Conservation (phyloP, 2,113 vertebrate genomes). For the Rostratula benghalensis region DNA sequence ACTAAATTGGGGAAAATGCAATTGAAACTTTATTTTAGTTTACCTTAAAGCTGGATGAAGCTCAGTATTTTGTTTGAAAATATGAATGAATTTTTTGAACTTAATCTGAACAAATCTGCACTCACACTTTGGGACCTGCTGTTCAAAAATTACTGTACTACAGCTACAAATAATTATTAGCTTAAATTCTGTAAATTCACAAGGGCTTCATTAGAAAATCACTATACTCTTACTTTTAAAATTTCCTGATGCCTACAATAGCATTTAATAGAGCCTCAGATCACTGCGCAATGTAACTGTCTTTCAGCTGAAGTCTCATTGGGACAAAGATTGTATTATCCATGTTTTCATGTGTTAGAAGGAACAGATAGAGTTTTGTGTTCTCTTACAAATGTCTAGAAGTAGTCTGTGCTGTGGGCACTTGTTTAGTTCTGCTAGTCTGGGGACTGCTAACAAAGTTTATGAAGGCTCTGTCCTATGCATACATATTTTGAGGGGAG, state of each 20-base stretch:
- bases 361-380: not conserved
- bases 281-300: not conserved
- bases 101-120: not conserved
- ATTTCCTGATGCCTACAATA: not conserved
- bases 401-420: not conserved
- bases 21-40: not conserved
- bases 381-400: not conserved
- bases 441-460: not conserved
- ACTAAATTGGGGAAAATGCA: not conserved
- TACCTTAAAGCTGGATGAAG: not conserved
- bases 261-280: not conserved
- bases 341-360: not conserved
- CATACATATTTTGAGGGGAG: not conserved
- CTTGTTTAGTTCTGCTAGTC: not conserved
- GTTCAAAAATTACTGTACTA: not conserved
- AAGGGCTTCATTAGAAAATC: not conserved
- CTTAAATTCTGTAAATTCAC: not conserved
- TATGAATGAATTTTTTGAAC: not conserved
- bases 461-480: not conserved
- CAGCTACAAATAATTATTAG: not conserved
- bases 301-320: not conserved
- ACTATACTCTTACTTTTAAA: not conserved
- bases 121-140: not conserved
- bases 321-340: not conserved
- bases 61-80: not conserved